Evolutionary conservation across 2,113 vertebrate species (phyloP), one percentile per base, ranked within the genome.

Genomic region (Pedionomus torquatus): DNA sequence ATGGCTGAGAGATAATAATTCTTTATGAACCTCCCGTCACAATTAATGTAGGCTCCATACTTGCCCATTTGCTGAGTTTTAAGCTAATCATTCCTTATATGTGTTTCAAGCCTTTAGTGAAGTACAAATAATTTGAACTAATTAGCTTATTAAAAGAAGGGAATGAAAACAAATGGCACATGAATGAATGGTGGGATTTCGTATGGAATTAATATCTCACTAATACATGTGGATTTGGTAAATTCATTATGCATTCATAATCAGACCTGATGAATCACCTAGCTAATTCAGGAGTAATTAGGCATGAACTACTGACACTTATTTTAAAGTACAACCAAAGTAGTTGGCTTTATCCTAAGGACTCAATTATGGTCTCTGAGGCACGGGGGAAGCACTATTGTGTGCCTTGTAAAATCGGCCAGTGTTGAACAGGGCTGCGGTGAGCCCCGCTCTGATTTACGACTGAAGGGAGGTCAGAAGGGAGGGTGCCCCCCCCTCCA

Each of bases 61-160:
- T 97, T 96, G 97, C 94, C 95, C 97, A 87, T 97, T 97, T 97
- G 84, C 90, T 96, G 97, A 93, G 97, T 98, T 97, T 97, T 92
- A 96, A 96, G 95, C 94, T 97, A 97, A 98, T 98, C 97, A 96
- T 97, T 97, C 96, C 96, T 98, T 97, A 97, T 97, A 96, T 97
- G 96, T 97, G 97, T 97, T 98, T 97, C 97, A 93, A 97, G 97
- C 97, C 97, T 95, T 97, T 96, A 97, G 98, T 98, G 97, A 97
- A 98, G 97, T 97, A 98, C 98, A 98, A 98, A 98, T 98, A 97
- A 98, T 98, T 98, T 98, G 96, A 97, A 97, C 97, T 98, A 98
- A 98, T 98, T 98, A 98, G 97, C 98, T 98, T 97, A 97, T 98
- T 98, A 98, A 98, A 97, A 97, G 95, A 92, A 96, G 96, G 94